Percentiles rank a stretch among this genome's conserved stretches.
Conservation (phyloP, 1,140 invertebrate genomes). For the Camponotus vicinus region DNA sequence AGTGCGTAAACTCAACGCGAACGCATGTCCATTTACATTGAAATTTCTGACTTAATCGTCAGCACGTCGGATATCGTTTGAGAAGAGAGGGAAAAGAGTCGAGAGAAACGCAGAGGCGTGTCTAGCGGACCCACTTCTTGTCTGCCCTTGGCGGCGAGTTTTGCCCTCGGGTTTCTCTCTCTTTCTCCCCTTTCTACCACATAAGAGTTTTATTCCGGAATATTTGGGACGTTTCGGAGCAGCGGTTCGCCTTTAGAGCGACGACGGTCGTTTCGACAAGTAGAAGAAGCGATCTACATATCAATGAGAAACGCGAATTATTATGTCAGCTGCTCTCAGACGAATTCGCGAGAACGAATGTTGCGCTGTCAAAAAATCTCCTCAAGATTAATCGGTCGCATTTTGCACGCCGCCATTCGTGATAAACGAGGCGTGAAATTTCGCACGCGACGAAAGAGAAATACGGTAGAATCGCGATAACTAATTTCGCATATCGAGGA, state of each 20-base stretch:
- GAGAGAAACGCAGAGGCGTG: slow-evolving; percentile 43
- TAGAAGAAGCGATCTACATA: slow-evolving; percentile 49
- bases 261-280: slow-evolving; percentile 9
- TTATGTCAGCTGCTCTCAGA: slow-evolving; percentile 1
- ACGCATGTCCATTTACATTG: slow-evolving; percentile 10
- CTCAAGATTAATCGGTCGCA: slow-evolving; percentile 56
- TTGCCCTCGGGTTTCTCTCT: slow-evolving; percentile 67
- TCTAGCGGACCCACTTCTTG: slow-evolving; percentile 69
- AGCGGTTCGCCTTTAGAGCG: slow-evolving; percentile 5
- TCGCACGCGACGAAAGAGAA: slow-evolving; percentile 29
- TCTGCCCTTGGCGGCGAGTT: slow-evolving; percentile 76
- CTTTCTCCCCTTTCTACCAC: slow-evolving; percentile 40
- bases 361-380: not conserved
- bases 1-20: not conserved
- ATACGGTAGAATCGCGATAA: slow-evolving; percentile 56
- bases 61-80: slow-evolving; percentile 17
- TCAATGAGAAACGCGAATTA: slow-evolving; percentile 21
- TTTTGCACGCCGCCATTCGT: not conserved
- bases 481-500: slow-evolving; percentile 46
- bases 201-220: slow-evolving; percentile 2
- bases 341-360: not conserved
- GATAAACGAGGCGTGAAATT: slow-evolving; percentile 61
- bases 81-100: slow-evolving; percentile 26
- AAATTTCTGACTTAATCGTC: slow-evolving; percentile 33
- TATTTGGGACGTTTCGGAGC: not conserved